Percentiles rank a stretch among this genome's conserved stretches.
phyloP scores from a whole-genome alignment of 2,797 vertebrate genomes.

The Pampus argenteus region DNA sequence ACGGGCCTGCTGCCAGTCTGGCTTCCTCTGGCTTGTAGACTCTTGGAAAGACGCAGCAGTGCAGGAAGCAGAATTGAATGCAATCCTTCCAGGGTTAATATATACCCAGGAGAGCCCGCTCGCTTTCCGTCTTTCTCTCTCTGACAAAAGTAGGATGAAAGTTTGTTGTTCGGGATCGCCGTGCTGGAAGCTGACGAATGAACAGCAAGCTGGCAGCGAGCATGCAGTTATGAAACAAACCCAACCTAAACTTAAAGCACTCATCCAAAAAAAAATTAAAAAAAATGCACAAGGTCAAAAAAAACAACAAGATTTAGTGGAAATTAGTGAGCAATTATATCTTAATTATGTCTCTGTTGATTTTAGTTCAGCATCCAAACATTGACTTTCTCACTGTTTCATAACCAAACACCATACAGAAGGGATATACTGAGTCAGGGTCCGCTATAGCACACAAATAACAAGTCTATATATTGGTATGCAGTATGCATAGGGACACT shows the following conservation, averaged over 20 bases:
- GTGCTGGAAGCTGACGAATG: constrained; percentile 55
- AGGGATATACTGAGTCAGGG: no score
- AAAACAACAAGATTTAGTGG: not conserved
- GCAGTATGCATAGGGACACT: no score
- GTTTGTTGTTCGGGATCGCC: constrained; percentile 48
- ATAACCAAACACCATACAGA: not conserved
- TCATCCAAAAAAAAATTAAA: constrained; percentile 20
- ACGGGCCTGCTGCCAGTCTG: constrained; percentile 27
- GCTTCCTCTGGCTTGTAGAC: constrained; percentile 39
- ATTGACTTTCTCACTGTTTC: not conserved
- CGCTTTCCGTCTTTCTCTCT: constrained; percentile 39
- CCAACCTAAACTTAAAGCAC: constrained; percentile 20
- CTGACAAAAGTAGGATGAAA: constrained; percentile 41
- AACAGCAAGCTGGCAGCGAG: constrained; percentile 47
- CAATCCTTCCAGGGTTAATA: constrained; percentile 39
- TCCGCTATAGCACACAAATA: no score
- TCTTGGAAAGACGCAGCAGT: constrained; percentile 51
- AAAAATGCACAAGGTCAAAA: constrained; percentile 2
- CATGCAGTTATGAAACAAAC: constrained; percentile 61
- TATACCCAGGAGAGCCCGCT: constrained; percentile 39
- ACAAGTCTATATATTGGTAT: no score
- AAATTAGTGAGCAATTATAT: no score
- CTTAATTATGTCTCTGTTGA: not conserved
- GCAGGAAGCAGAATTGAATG: constrained; percentile 68
- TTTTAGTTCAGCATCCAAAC: not conserved